Percentiles rank a stretch among this genome's conserved stretches.
phyloP scores from a whole-genome alignment of 1,140 invertebrate genomes.

The Pseudomyrmex gracilis region DNA sequence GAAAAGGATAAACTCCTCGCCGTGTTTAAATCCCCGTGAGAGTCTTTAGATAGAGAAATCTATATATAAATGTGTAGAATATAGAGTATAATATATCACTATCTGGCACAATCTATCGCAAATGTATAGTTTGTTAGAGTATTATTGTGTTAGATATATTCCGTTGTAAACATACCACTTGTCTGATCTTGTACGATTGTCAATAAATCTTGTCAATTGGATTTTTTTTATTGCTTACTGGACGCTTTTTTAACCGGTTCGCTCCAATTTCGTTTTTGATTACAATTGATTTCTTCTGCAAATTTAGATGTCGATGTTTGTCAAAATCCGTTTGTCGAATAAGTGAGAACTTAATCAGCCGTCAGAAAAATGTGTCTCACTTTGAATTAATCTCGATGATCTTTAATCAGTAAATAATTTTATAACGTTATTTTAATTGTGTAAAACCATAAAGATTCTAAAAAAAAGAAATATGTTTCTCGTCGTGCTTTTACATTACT shows the following conservation, averaged over 20 bases:
- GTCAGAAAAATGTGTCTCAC: neutral
- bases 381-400: neutral
- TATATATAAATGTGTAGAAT: constrained; percentile 67
- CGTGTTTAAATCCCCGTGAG: constrained; percentile 69
- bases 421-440: too few relatives aligned
- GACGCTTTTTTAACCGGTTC: neutral
- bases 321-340: constrained; percentile 1
- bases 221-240: constrained; percentile 39
- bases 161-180: constrained; percentile 11
- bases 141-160: constrained; percentile 60
- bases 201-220: constrained; percentile 49
- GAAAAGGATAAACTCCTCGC: constrained; percentile 32
- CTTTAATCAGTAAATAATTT: neutral
- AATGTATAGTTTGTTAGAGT: constrained; percentile 65
- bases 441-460: neutral
- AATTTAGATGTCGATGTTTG: constrained; percentile 20
- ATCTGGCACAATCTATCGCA: constrained; percentile 52
- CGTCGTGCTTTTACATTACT: neutral
- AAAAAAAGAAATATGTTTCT: neutral
- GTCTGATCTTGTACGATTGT: constrained; percentile 25
- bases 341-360: neutral
- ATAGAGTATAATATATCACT: constrained; percentile 67
- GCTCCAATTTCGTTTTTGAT: constrained; percentile 27
- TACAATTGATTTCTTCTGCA: neutral
- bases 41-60: constrained; percentile 69